Evolutionary conservation across 1,140 invertebrate species (phyloP).

Genomic region (Latrodectus geometricus): DNA sequence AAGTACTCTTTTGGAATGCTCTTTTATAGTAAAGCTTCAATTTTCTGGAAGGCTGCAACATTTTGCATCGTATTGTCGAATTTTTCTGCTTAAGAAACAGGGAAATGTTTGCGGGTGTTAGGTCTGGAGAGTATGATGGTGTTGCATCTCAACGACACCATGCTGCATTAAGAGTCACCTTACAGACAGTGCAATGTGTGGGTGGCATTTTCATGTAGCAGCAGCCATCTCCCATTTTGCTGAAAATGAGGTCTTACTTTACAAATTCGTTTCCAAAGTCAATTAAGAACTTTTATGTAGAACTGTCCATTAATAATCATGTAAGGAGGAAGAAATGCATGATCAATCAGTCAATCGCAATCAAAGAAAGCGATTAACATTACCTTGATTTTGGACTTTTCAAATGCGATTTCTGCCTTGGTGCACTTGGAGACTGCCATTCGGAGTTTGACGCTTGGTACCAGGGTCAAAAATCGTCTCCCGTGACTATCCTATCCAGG

Average conservation of each 20-base stretch:
- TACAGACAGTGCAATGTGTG: background rate
- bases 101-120: constrained; percentile 2
- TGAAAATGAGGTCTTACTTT: constrained; percentile 6
- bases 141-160: constrained; percentile 8
- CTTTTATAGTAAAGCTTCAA: background rate
- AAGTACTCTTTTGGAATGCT: too few relatives aligned
- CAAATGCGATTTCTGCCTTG: too few relatives aligned
- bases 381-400: too few relatives aligned
- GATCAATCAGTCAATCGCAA: constrained; percentile 19
- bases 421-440: too few relatives aligned
- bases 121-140: constrained; percentile 1
- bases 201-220: background rate
- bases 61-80: background rate
- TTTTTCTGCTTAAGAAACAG: constrained; percentile 14
- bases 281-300: too few relatives aligned
- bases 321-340: background rate
- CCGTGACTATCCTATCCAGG: too few relatives aligned
- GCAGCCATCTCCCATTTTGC: constrained; percentile 23
- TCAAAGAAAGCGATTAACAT: too few relatives aligned
- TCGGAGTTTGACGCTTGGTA: background rate
- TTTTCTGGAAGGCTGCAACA: background rate
- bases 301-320: too few relatives aligned
- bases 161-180: constrained; percentile 1
- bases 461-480: background rate
- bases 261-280: background rate